Percentiles rank a stretch among this genome's conserved stretches.
These are phyloP conservation scores for Danaus plexippus DNA, from an alignment of 1,140 invertebrate species.

Conservation along the genomic window DNA sequence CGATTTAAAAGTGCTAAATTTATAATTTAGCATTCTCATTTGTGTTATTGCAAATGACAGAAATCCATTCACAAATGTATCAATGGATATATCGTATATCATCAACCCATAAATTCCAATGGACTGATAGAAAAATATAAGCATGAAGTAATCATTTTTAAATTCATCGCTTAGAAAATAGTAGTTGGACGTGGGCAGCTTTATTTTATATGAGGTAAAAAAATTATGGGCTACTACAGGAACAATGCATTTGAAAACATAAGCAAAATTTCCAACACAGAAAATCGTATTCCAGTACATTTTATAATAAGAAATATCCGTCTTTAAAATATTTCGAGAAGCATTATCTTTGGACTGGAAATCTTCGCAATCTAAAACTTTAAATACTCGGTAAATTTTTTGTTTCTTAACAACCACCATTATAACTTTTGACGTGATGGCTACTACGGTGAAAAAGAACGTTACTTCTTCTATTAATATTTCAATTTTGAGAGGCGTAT, in stretches of 20 bases:
- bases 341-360: slow-evolving; percentile 19
- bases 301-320: slow-evolving; percentile 16
- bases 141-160: slow-evolving; percentile 20
- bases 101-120: slow-evolving; percentile 16
- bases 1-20: slow-evolving; percentile 9
- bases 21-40: slow-evolving; percentile 16
- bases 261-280: slow-evolving; percentile 13
- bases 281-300: slow-evolving; percentile 14
- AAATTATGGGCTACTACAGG: slow-evolving; percentile 12
- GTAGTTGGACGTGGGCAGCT: slow-evolving; percentile 22
- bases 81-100: slow-evolving; percentile 22
- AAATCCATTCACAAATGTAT: slow-evolving; percentile 25
- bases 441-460: too few relatives aligned
- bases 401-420: slow-evolving; percentile 20
- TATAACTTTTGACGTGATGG: slow-evolving; percentile 14
- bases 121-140: slow-evolving; percentile 23
- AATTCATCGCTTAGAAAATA: slow-evolving; percentile 20
- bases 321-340: slow-evolving; percentile 13
- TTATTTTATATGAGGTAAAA: slow-evolving; percentile 1
- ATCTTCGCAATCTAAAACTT: slow-evolving; percentile 18
- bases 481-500: slow-evolving; percentile 12
- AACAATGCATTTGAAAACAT: slow-evolving; percentile 9
- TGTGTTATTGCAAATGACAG: slow-evolving; percentile 26
- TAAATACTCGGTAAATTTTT: slow-evolving; percentile 16
- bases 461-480: slow-evolving; percentile 18